Percentiles rank a stretch among this genome's conserved stretches.
phyloP scores from a whole-genome alignment of 2,113 vertebrate species.

The Nycticryphes semicollaris region DNA sequence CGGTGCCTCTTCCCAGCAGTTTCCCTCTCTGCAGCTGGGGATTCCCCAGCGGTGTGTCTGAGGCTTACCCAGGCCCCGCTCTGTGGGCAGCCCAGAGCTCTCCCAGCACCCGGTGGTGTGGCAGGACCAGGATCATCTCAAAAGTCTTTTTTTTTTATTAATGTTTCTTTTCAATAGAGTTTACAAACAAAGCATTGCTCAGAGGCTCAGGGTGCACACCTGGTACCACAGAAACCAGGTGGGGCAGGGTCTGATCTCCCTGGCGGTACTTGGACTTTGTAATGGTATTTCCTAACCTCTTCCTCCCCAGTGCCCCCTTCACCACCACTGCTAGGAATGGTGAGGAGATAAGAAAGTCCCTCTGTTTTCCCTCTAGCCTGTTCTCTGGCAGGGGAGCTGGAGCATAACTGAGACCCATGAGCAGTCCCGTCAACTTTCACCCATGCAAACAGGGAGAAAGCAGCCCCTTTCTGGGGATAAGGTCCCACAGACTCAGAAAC shows the following conservation, averaged over 20 bases:
- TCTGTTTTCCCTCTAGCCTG: neutral
- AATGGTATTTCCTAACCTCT: neutral
- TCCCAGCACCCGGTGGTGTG: neutral
- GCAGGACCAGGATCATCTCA: neutral
- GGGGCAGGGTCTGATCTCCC: neutral
- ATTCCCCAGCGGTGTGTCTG: neutral
- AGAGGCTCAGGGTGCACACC: neutral
- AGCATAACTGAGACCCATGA: neutral
- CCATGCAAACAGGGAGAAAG: neutral
- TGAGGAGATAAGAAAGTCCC: neutral
- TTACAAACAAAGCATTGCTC: neutral
- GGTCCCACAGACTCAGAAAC: neutral
- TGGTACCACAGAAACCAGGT: neutral
- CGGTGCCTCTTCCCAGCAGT: constrained; percentile 16
- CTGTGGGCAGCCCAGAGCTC: neutral
- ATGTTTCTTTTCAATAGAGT: neutral
- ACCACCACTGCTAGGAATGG: neutral
- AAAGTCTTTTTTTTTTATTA: neutral
- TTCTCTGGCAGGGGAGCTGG: neutral
- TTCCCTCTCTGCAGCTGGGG: neutral
- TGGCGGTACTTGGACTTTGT: neutral
- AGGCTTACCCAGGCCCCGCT: neutral
- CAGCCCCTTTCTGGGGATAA: neutral
- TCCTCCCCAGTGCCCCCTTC: neutral
- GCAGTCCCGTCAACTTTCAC: neutral